Evolutionary conservation across 2,113 vertebrate genomes (phyloP).

Genomic region (Vidua macroura): DNA sequence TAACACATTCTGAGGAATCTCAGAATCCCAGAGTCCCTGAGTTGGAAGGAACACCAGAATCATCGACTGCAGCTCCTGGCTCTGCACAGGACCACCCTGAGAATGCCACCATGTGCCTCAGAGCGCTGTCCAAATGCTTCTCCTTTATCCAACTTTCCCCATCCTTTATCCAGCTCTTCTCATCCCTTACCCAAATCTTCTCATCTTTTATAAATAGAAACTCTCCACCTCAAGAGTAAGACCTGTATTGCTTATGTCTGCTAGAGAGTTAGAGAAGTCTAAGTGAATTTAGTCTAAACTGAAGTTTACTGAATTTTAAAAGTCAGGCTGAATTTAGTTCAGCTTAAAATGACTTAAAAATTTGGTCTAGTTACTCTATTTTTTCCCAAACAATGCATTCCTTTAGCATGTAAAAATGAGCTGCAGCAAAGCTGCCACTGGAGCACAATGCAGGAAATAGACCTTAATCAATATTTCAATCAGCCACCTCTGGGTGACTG

Average conservation of each 20-base stretch:
- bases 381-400: constrained; percentile 18
- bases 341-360: background rate
- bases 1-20: background rate
- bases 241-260: background rate
- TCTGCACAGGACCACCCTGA: background rate
- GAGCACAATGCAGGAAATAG: constrained; percentile 11
- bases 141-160: background rate
- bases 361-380: background rate
- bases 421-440: constrained; percentile 39
- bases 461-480: constrained; percentile 55
- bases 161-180: background rate
- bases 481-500: constrained; percentile 39
- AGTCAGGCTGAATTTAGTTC: constrained; percentile 19
- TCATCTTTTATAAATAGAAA: background rate
- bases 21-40: background rate
- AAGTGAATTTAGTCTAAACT: background rate
- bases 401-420: background rate
- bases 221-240: background rate
- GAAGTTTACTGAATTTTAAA: background rate
- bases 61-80: background rate
- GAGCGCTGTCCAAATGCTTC: background rate
- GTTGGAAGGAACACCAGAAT: background rate
- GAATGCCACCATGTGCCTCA: background rate
- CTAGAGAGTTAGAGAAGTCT: background rate
- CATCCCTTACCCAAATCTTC: background rate